Conservation (phyloP, 2,113 vertebrate genomes). For the Nettapus auritus region DNA sequence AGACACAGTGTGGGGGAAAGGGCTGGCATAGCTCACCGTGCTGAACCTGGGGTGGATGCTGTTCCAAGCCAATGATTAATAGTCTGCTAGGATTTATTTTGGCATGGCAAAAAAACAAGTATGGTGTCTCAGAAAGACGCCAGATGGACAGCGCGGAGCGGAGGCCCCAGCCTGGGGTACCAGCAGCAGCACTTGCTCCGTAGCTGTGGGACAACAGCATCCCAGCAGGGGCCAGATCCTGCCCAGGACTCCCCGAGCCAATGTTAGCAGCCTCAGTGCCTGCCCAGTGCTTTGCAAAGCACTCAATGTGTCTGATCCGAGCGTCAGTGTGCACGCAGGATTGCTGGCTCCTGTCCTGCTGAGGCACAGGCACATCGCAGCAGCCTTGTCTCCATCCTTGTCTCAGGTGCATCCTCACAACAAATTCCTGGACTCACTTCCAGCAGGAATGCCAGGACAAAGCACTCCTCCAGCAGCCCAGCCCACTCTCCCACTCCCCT, state of each 20-base stretch:
- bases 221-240: background rate
- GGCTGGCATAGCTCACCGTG: conserved; percentile 35
- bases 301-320: rapidly evolving
- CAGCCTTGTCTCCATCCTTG: background rate
- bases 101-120: background rate
- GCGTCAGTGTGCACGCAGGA: background rate
- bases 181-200: background rate
- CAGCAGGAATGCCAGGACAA: background rate
- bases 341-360: rapidly evolving
- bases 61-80: conserved; percentile 56
- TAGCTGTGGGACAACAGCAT: background rate
- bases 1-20: background rate
- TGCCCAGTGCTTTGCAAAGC: rapidly evolving
- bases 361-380: rapidly evolving
- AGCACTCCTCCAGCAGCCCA: background rate
- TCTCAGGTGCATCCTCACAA: background rate
- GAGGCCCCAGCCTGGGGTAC: background rate
- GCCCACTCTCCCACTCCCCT: background rate
- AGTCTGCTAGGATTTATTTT: conserved; percentile 57
- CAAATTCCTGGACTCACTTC: background rate
- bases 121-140: background rate
- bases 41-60: background rate
- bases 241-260: rapidly evolving
- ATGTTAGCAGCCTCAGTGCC: background rate
- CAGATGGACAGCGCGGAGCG: conserved; percentile 36